These are phyloP conservation scores for Lutraria lutraria DNA, from an alignment of 2,888 invertebrate species.

Conservation along the genomic window DNA sequence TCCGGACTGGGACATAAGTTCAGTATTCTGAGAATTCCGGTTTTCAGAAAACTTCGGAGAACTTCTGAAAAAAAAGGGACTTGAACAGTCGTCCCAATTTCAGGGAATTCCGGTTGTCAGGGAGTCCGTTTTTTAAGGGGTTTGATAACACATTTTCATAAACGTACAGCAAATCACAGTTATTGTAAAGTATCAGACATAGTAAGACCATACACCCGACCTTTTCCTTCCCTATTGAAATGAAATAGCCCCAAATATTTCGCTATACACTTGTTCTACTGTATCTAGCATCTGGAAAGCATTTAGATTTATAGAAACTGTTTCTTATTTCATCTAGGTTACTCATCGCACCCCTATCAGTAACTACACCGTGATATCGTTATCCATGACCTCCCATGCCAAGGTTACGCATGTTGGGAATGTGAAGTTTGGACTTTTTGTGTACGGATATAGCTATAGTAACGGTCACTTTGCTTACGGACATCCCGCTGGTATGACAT, in stretches of 20 bases:
- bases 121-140: no score
- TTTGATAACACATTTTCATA: no score
- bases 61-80: no score
- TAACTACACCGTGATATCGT: slow-evolving; percentile 19
- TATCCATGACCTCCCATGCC: background rate
- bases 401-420: slow-evolving; percentile 8
- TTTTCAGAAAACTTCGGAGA: no score
- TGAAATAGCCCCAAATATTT: background rate
- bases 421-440: slow-evolving; percentile 23
- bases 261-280: background rate
- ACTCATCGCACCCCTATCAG: slow-evolving; percentile 5
- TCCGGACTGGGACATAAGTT: no score
- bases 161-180: no score
- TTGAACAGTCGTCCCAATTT: no score
- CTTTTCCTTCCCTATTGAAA: no score
- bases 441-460: background rate
- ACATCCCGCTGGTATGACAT: slow-evolving; percentile 24
- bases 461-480: background rate
- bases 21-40: no score
- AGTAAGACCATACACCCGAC: no score
- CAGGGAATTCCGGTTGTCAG: no score
- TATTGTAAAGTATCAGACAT: no score
- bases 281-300: background rate
- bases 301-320: background rate
- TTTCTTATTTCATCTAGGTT: background rate